Conservation (phyloP, 2,888 invertebrate species). For the Leptogaster cylindrica region DNA sequence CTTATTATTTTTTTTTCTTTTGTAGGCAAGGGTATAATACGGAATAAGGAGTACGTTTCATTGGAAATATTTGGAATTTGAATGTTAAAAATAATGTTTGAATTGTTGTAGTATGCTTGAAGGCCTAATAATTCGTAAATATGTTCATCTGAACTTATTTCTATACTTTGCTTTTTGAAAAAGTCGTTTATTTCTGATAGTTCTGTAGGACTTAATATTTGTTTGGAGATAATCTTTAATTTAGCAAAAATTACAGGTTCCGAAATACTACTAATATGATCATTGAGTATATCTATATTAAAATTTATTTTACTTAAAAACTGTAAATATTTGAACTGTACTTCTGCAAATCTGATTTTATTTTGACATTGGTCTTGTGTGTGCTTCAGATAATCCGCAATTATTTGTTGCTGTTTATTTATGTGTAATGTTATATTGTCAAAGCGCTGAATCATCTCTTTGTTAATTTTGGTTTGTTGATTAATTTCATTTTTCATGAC, state of each 20-base stretch:
- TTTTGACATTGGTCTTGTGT: too few species aligned
- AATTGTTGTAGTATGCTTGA: conserved; percentile 42
- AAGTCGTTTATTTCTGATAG: conserved; percentile 36
- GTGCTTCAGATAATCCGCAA: too few species aligned
- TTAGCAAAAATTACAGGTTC: conserved; percentile 45
- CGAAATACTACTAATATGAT: conserved; percentile 41
- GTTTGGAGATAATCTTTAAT: conserved; percentile 45
- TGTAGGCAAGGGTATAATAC: conserved; percentile 44
- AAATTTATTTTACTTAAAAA: conserved; percentile 7
- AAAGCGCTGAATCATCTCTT: too few species aligned
- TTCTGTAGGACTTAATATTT: conserved; percentile 44
- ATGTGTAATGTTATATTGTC: too few species aligned
- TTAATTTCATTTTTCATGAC: too few species aligned
- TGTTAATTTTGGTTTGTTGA: too few species aligned
- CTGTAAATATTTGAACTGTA: neutral
- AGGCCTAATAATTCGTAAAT: too few species aligned
- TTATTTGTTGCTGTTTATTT: too few species aligned
- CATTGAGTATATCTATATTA: conserved; percentile 41
- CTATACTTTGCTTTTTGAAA: too few species aligned
- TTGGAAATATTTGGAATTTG: conserved; percentile 42
- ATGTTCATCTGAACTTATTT: too few species aligned
- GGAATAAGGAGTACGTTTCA: conserved; percentile 36
- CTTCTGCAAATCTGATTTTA: too few species aligned
- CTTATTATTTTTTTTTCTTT: conserved; percentile 42
- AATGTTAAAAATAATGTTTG: conserved; percentile 46